These are phyloP conservation scores for Oceanodroma leucorhoa DNA, from an alignment of 2,797 vertebrate species.

Conservation along the genomic window DNA sequence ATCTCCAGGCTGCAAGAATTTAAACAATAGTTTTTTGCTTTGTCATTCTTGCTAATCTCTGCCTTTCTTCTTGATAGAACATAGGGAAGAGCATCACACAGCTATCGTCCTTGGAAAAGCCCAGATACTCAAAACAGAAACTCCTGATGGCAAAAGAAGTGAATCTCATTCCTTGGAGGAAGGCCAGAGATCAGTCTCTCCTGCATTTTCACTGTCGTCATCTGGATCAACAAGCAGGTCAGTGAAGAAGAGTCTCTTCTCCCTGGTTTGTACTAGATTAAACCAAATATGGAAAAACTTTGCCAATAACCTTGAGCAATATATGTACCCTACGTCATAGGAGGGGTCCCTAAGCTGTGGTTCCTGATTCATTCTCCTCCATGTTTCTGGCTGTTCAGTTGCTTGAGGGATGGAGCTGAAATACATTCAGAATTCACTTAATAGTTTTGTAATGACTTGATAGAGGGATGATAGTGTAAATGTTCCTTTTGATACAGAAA, in stretches of 20 bases:
- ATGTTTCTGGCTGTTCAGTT: fast-evolving
- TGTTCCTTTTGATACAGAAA: background rate
- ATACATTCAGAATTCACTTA: fast-evolving
- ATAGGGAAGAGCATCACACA: background rate
- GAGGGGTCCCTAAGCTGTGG: background rate
- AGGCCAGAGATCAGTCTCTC: background rate
- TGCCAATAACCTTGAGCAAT: fast-evolving
- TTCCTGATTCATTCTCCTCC: fast-evolving
- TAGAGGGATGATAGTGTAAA: background rate
- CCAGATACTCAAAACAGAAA: background rate
- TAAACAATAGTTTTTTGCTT: background rate
- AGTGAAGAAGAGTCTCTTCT: background rate
- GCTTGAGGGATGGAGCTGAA: background rate
- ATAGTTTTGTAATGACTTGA: background rate
- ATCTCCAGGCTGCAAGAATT: background rate
- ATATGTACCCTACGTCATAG: fast-evolving
- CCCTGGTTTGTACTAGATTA: fast-evolving
- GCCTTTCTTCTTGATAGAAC: conserved; percentile 14
- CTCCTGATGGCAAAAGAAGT: background rate
- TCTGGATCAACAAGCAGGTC: conserved; percentile 69
- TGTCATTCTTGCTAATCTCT: background rate
- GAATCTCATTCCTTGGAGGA: background rate
- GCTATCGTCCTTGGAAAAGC: background rate
- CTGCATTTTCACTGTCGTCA: background rate
- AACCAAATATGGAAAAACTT: fast-evolving